Evolutionary conservation across 2,888 invertebrate species (phyloP), one percentile per base, ranked within the genome.

Genomic region (Bedellia somnulentella): DNA sequence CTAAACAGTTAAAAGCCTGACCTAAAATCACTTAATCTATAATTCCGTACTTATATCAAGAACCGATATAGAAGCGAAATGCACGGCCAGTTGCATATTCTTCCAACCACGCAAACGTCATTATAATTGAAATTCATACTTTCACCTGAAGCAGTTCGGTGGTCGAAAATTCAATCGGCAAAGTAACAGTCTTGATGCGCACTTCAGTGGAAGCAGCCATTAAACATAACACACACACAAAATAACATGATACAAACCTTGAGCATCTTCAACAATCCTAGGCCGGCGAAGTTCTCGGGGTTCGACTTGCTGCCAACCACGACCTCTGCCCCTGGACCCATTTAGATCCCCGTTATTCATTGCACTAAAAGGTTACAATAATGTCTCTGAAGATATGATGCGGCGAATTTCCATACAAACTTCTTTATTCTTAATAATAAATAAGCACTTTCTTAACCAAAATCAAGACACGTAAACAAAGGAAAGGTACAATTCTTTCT

Each of bases 401-500:
- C n/a, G n/a, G n/a, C n/a, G n/a, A n/a, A n/a, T n/a, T n/a, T n/a
- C n/a, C n/a, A n/a, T n/a, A n/a, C n/a, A n/a, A n/a, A n/a, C n/a
- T n/a, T n/a, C n/a, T n/a, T n/a, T n/a, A n/a, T n/a, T n/a, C n/a
- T n/a, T n/a, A n/a, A n/a, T n/a, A n/a, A n/a, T n/a, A n/a, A n/a
- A n/a, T n/a, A n/a, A n/a, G n/a, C 15, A 27, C 29, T 29, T 15
- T 46, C 50, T 43, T 39, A 10, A 17, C 44, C 38, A 37, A 50
- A 52, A 54, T 57, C 60, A 66, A 70, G 66, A 71, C 73, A 75
- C 73, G 73, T 75, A 75, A 75, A 73, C 73, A 75, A 71, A 70
- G 70, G 57, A 63, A 63, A 47, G n/a, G n/a, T n/a, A n/a, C n/a
- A n/a, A n/a, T n/a, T n/a, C n/a, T 52, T 56, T 52, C 14, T 27